A percentile compares a stretch with the other conserved stretches of the same genome.
These are phyloP conservation scores for Misgurnus anguillicaudatus DNA, from an alignment of 2,113 vertebrate genomes.

Conservation along the genomic window DNA sequence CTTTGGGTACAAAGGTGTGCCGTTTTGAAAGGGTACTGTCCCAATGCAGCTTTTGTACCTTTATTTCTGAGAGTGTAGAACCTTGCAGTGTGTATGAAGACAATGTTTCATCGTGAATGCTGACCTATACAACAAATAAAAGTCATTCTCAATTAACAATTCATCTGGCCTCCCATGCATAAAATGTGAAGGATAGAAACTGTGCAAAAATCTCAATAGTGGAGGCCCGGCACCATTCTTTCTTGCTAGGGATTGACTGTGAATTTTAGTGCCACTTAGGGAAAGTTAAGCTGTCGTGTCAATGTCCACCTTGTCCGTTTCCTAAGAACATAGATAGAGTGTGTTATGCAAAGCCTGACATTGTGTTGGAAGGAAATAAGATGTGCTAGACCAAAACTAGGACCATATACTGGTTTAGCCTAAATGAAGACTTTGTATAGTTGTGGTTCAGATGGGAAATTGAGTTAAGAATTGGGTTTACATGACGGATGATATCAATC, in stretches of 20 bases:
- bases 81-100: no score
- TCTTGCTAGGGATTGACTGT: constrained; percentile 59
- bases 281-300: constrained; percentile 71
- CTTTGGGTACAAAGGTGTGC: no score
- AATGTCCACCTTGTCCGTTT: constrained; percentile 70
- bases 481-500: background rate
- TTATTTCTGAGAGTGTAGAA: no score
- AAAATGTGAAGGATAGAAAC: constrained; percentile 31
- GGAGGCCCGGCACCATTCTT: constrained; percentile 37
- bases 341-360: constrained; percentile 58
- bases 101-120: background rate
- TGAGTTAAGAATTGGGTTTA: background rate
- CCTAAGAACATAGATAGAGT: constrained; percentile 77
- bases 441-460: no score
- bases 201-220: constrained; percentile 12
- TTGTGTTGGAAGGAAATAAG: background rate
- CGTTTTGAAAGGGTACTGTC: no score
- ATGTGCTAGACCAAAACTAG: background rate
- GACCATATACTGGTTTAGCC: background rate
- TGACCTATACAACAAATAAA: constrained; percentile 40
- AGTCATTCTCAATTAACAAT: constrained; percentile 9
- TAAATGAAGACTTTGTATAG: no score
- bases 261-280: constrained; percentile 54
- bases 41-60: no score
- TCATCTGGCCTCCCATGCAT: constrained; percentile 33